These are phyloP conservation scores for Drosophila lutescens DNA, from an alignment of 2,888 invertebrate genomes.

Conservation along the genomic window DNA sequence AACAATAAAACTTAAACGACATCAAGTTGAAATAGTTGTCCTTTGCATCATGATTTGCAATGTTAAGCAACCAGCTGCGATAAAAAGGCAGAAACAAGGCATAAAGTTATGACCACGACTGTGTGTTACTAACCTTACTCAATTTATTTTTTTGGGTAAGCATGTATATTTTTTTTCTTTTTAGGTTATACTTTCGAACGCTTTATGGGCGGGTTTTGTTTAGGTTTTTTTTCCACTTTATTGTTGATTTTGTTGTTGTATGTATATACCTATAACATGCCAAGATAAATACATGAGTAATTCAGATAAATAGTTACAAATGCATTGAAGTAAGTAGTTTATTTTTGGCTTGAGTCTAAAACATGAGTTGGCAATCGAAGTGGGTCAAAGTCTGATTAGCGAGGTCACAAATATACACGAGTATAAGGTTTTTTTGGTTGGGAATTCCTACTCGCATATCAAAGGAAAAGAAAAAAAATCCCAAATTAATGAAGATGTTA, in stretches of 20 bases:
- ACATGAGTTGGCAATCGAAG: slow-evolving; percentile 64
- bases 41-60: slow-evolving; percentile 72
- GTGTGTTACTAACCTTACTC: slow-evolving; percentile 78
- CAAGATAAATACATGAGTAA: slow-evolving; percentile 43
- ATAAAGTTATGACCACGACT: slow-evolving; percentile 75
- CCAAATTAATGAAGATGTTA: no score
- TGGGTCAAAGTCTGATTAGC: slow-evolving; percentile 72
- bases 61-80: slow-evolving; percentile 69
- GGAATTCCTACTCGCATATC: slow-evolving; percentile 1
- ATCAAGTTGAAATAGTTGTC: slow-evolving; percentile 58
- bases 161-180: slow-evolving; percentile 25
- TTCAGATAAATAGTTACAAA: slow-evolving; percentile 35
- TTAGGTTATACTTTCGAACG: slow-evolving; percentile 71
- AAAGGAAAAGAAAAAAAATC: not conserved
- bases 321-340: slow-evolving; percentile 37
- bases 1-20: slow-evolving; percentile 13
- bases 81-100: slow-evolving; percentile 31
- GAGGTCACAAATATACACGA: slow-evolving; percentile 52
- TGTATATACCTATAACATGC: slow-evolving; percentile 61
- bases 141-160: slow-evolving; percentile 59
- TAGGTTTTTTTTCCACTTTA: slow-evolving; percentile 35
- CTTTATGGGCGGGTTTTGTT: slow-evolving; percentile 63
- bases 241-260: slow-evolving; percentile 47
- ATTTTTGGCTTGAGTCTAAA: slow-evolving; percentile 44
- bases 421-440: not conserved